A percentile compares a stretch with the other conserved stretches of the same genome.
These are phyloP conservation scores for Danio aesculapii DNA, from an alignment of 2,797 vertebrate genomes.

Conservation along the genomic window DNA sequence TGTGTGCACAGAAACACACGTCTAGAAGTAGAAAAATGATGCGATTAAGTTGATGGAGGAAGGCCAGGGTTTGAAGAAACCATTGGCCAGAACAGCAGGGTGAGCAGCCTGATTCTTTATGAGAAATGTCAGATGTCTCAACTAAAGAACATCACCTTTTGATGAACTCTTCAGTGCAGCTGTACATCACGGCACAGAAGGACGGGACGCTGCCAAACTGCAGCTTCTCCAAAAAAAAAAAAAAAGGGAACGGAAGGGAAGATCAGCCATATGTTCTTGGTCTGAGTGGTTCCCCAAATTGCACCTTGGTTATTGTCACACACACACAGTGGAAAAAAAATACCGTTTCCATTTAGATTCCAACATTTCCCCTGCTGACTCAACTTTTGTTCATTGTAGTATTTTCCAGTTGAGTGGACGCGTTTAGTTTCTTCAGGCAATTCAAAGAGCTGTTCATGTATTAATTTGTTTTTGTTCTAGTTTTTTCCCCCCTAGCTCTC, in stretches of 20 bases:
- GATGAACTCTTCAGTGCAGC: conserved; percentile 16
- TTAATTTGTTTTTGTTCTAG: not conserved
- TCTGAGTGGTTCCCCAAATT: not conserved
- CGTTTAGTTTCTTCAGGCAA: conserved; percentile 2
- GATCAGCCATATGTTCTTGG: not conserved
- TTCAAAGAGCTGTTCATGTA: not conserved
- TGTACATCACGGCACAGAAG: conserved; percentile 2
- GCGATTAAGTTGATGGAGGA: conserved; percentile 30
- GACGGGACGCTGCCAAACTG: not conserved
- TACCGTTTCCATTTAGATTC: not conserved
- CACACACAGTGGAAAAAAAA: not conserved
- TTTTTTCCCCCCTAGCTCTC: not conserved
- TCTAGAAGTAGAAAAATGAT: conserved; percentile 8
- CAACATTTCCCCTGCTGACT: not conserved
- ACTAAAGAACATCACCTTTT: conserved; percentile 16
- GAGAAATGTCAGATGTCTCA: conserved; percentile 32
- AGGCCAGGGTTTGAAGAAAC: conserved; percentile 20
- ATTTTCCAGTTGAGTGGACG: conserved; percentile 14
- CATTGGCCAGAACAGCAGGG: not conserved
- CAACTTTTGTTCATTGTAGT: conserved; percentile 7
- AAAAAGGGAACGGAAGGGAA: not conserved
- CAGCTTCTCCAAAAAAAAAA: not conserved
- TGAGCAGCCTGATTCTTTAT: not conserved
- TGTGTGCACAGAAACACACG: not conserved
- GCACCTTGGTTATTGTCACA: not conserved